Conservation (phyloP, 2,113 vertebrate genomes). For the Paracanthobrama guichenoti region DNA sequence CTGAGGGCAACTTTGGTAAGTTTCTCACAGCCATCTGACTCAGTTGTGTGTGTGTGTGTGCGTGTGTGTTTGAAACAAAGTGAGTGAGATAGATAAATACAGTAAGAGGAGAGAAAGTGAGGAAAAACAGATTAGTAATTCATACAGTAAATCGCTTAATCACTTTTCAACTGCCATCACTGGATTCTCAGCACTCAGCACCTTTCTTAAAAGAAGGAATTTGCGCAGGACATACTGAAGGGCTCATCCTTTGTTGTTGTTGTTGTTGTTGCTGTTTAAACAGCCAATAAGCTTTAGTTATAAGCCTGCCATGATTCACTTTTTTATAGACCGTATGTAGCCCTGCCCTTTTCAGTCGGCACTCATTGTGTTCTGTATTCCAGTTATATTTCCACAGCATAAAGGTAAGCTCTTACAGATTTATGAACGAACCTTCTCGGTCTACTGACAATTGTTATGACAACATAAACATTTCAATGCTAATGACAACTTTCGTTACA, state of each 20-base stretch:
- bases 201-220: conserved; percentile 28
- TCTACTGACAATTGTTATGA: too few relatives aligned
- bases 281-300: neutral
- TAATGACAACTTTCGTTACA: too few relatives aligned
- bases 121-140: conserved; percentile 24
- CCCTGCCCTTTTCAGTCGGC: too few relatives aligned
- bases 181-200: conserved; percentile 12
- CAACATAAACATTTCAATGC: too few relatives aligned
- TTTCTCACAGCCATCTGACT: neutral
- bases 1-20: neutral
- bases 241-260: neutral
- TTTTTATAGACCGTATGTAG: neutral
- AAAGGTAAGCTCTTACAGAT: too few relatives aligned
- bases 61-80: conserved; percentile 9
- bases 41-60: conserved; percentile 2
- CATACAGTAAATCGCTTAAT: conserved; percentile 31
- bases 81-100: neutral
- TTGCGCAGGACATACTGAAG: neutral
- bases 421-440: too few relatives aligned
- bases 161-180: conserved; percentile 29
- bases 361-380: too few relatives aligned
- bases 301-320: neutral
- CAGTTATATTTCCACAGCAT: too few relatives aligned
- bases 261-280: neutral
- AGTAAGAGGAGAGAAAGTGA: conserved; percentile 32